Conservation (phyloP, 2,888 invertebrate species). For the Mongoloraphidia duomilia region DNA sequence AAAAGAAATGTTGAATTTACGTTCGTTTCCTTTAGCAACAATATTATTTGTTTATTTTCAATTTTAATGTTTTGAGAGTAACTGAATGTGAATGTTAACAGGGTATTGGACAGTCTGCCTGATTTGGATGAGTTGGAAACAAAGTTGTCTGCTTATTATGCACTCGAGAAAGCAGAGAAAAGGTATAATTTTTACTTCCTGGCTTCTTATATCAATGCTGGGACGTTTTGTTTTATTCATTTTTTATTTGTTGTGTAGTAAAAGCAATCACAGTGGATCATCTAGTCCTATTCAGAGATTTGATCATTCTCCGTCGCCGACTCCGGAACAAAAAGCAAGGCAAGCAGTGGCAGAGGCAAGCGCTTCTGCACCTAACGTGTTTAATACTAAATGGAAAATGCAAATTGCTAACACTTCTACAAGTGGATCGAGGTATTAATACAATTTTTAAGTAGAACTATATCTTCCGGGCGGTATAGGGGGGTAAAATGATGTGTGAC, state of each 20-base stretch:
- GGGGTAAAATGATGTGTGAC: too few species aligned
- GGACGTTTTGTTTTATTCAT: not conserved
- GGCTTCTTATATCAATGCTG: too few species aligned
- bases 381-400: conserved; percentile 53
- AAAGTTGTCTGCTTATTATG: conserved; percentile 64
- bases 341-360: conserved; percentile 34
- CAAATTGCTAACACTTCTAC: conserved; percentile 42
- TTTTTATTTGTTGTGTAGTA: conserved; percentile 7
- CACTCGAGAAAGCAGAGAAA: conserved; percentile 52
- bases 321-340: conserved; percentile 31
- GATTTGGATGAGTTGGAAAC: conserved; percentile 64
- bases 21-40: too few species aligned
- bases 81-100: conserved; percentile 19
- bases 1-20: too few species aligned
- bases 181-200: conserved; percentile 28
- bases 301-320: conserved; percentile 29
- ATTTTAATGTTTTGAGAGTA: not conserved
- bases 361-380: conserved; percentile 34
- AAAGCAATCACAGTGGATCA: conserved; percentile 16
- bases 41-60: not conserved
- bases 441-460: too few species aligned
- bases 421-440: conserved; percentile 17
- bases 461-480: too few species aligned
- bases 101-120: conserved; percentile 51
- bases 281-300: conserved; percentile 18